These are phyloP conservation scores for Chamaetylas fuelleborni DNA, from an alignment of 2,113 vertebrate species.

Conservation along the genomic window DNA sequence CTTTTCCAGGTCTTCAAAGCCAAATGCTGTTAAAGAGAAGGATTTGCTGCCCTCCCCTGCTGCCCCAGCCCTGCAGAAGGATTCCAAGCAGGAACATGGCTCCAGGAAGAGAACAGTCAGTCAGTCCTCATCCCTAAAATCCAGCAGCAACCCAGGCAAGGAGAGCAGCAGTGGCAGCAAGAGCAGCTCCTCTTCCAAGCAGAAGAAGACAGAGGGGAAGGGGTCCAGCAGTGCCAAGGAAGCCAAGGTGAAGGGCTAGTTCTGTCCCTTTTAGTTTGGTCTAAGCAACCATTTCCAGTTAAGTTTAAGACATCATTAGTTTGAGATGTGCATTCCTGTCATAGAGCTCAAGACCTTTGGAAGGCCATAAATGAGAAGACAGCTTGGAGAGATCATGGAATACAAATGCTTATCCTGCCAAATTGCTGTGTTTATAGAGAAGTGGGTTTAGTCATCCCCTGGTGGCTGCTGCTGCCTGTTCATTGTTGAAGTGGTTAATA, in stretches of 20 bases:
- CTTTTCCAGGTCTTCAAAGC: constrained; percentile 82
- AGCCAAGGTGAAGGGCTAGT: constrained; percentile 76
- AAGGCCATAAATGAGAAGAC: background rate
- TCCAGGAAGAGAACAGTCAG: constrained; percentile 91
- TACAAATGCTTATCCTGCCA: background rate
- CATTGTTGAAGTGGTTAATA: background rate
- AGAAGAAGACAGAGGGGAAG: constrained; percentile 91
- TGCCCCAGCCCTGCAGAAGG: constrained; percentile 82
- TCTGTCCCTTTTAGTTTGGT: background rate
- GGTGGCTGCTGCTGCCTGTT: background rate
- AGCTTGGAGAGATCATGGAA: background rate
- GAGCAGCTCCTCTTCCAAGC: constrained; percentile 86
- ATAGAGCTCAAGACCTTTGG: background rate
- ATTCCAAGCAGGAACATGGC: constrained; percentile 86
- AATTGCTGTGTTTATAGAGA: background rate
- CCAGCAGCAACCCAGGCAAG: constrained; percentile 81
- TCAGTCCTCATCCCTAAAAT: constrained; percentile 88
- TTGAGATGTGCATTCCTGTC: background rate
- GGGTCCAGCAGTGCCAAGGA: constrained; percentile 82
- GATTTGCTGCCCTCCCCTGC: constrained; percentile 90
- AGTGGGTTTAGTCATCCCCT: background rate
- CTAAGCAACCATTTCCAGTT: background rate
- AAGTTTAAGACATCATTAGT: background rate
- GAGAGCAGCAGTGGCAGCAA: constrained; percentile 81
- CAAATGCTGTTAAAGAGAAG: constrained; percentile 88